A percentile compares a stretch with the other conserved stretches of the same genome.
Evolutionary conservation across 2,888 invertebrate species (phyloP).

Genomic region (Amblyteles armatorius): DNA sequence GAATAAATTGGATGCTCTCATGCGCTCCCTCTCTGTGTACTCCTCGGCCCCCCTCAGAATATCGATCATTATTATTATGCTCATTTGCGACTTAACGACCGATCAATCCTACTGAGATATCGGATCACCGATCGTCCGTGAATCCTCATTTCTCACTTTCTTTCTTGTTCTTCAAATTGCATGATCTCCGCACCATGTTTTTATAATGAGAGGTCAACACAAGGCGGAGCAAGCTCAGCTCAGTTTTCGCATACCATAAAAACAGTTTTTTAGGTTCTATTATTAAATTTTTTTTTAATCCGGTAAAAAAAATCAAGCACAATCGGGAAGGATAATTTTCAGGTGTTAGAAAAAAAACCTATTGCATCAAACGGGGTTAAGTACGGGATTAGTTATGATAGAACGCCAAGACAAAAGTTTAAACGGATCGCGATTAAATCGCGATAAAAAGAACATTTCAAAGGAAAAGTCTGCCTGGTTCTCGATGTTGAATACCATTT

Average conservation of each 20-base stretch:
- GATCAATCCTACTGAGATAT: neutral
- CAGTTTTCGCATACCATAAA: neutral
- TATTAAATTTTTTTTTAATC: neutral
- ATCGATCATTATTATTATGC: conserved; percentile 35
- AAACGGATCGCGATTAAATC: too few species aligned
- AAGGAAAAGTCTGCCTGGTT: too few species aligned
- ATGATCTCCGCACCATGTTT: too few species aligned
- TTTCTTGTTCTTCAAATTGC: too few species aligned
- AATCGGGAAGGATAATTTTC: too few species aligned
- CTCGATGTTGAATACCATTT: too few species aligned
- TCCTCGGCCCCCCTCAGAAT: neutral
- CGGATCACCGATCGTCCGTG: neutral
- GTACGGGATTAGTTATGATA: too few species aligned
- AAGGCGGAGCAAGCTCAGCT: neutral
- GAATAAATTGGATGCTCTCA: conserved; percentile 48
- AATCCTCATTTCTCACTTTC: too few species aligned
- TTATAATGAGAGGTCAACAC: neutral
- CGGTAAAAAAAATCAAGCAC: neutral
- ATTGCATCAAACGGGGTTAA: too few species aligned
- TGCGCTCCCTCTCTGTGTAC: neutral
- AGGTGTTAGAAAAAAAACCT: too few species aligned
- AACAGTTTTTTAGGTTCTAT: neutral
- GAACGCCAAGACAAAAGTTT: too few species aligned
- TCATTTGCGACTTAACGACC: neutral
- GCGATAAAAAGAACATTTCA: too few species aligned